Conservation (phyloP, 2,797 vertebrate species). For the Crypturellus tataupa region DNA sequence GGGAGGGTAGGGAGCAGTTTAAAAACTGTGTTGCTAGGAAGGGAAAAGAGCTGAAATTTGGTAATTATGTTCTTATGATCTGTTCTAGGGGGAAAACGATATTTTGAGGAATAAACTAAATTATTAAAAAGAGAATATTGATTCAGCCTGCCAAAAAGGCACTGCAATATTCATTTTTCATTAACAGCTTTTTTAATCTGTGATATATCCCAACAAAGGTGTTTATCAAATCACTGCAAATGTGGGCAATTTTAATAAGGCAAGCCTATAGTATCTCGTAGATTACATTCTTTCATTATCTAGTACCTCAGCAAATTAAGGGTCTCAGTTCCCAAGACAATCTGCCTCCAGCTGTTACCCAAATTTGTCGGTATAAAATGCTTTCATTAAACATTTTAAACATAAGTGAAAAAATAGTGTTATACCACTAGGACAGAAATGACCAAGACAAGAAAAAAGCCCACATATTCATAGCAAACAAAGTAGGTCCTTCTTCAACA, state of each 20-base stretch:
- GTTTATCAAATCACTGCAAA: conserved; percentile 4
- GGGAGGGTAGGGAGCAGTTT: not conserved
- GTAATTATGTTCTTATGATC: conserved; percentile 55
- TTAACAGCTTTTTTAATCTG: conserved; percentile 67
- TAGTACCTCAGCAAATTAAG: conserved; percentile 34
- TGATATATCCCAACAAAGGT: conserved; percentile 12
- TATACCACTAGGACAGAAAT: not conserved
- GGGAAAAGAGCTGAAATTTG: not conserved
- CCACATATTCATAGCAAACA: not conserved
- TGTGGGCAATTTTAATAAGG: conserved; percentile 39
- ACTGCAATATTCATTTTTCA: conserved; percentile 71
- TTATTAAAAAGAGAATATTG: conserved; percentile 64
- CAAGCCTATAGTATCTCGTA: conserved; percentile 8
- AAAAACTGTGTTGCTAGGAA: not conserved
- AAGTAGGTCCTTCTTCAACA: not conserved
- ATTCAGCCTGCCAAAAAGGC: conserved; percentile 36
- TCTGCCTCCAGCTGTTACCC: conserved; percentile 65
- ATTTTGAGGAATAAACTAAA: conserved; percentile 60
- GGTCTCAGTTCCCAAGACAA: conserved; percentile 53
- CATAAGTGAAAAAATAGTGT: not conserved
- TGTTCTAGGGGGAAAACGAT: conserved; percentile 7
- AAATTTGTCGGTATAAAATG: conserved; percentile 55
- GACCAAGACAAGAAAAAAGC: not conserved
- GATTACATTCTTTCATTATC: conserved; percentile 62
- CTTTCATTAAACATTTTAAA: conserved; percentile 31